A percentile compares a stretch with the other conserved stretches of the same genome.
Conservation (phyloP, 2,113 vertebrate species). For the Dermatemys mawii region DNA sequence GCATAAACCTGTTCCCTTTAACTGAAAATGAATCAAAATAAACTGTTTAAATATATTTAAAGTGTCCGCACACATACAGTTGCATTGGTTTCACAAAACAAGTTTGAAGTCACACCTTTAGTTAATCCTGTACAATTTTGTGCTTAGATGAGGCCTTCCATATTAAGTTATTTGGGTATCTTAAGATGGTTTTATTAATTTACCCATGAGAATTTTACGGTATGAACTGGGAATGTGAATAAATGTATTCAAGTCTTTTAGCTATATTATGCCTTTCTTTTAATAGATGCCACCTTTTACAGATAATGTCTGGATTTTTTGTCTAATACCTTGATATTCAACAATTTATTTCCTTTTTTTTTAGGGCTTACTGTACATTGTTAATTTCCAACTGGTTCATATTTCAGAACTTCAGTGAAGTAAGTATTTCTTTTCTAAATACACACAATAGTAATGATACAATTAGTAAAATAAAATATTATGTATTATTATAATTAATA, state of each 20-base stretch:
- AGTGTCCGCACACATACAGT: not conserved
- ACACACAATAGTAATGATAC: not conserved
- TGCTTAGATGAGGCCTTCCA: not conserved
- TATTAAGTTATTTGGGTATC: not conserved
- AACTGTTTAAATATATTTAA: not conserved
- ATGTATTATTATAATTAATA: not conserved
- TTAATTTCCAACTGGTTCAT: not conserved
- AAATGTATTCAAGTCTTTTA: not conserved
- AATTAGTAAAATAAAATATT: not conserved
- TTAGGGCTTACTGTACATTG: not conserved
- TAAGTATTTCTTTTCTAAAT: not conserved
- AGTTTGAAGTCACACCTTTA: not conserved
- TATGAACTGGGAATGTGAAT: not conserved
- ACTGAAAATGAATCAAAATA: not conserved
- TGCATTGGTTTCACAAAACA: not conserved
- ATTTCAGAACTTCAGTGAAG: not conserved
- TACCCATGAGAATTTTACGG: not conserved
- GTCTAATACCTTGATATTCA: not conserved
- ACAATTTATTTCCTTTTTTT: not conserved
- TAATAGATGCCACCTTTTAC: not conserved
- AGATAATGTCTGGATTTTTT: not conserved
- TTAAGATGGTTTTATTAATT: not conserved
- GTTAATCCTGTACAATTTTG: not conserved
- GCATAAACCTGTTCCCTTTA: slow-evolving; percentile 56
- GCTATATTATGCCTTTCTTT: not conserved